Evolutionary conservation across 2,113 vertebrate genomes (phyloP).

Genomic region (Pundamilia nyererei): DNA sequence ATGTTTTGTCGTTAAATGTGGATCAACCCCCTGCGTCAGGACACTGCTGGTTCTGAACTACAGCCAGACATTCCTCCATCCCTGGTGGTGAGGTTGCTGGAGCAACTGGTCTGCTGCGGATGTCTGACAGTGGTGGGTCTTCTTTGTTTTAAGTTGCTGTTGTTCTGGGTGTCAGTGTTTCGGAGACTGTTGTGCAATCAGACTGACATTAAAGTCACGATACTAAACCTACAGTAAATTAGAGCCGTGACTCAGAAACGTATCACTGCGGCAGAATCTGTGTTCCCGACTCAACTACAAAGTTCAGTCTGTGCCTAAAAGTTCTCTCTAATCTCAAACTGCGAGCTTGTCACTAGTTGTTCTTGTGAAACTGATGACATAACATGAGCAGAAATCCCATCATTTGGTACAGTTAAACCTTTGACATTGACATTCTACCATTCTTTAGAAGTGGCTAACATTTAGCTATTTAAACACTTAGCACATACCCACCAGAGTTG

Average conservation of each 20-base stretch:
- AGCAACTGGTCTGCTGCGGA: conserved; percentile 20
- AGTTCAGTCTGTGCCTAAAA: neutral
- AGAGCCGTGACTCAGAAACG: neutral
- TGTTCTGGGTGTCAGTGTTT: neutral
- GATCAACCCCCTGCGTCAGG: neutral
- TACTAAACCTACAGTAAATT: neutral
- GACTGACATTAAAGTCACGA: neutral
- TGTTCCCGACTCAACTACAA: neutral
- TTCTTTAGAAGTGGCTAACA: neutral
- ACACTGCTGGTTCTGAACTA: conserved; percentile 39
- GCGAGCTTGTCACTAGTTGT: neutral
- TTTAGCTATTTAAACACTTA: neutral
- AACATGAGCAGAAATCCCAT: neutral
- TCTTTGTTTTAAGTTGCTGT: neutral
- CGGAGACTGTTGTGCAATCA: neutral
- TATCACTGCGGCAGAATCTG: neutral
- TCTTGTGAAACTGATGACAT: neutral
- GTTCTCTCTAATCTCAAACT: neutral
- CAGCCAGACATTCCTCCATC: conserved; percentile 53
- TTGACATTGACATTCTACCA: neutral
- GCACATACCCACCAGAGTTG: neutral
- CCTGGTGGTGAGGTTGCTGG: conserved; percentile 10
- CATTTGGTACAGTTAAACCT: neutral
- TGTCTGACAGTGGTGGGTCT: conserved; percentile 5
- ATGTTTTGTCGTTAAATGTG: conserved; percentile 32